Base-by-base conservation (phyloP, 1,140 invertebrate genomes). In the Aporrectodea caliginosa region DNA sequence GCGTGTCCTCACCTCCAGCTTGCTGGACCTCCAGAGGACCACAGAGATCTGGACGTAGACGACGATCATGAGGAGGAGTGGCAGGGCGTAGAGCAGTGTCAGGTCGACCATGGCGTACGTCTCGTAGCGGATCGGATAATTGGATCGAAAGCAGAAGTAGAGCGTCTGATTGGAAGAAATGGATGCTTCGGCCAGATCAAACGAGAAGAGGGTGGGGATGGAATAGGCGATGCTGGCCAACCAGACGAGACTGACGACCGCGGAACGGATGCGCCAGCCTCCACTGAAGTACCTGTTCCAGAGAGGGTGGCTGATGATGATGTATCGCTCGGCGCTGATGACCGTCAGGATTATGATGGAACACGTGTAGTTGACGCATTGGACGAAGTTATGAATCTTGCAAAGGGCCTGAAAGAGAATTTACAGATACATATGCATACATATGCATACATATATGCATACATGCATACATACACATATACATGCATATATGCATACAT, bases 21-120 rank as follows among this genome's bases (percentile, higher is more conserved):
- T n/a, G 43, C 43, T 58, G 6, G 43, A 58, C 6, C 43, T 6
- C 43, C 43, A 58, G 6, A 97, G 90, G 0, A 83, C 82, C 22
- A 82, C 78, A 0, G 85, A 83, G 73, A 96, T 96, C 35, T 93
- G 93, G 0, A 91, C 91, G 82, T 96, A 97, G 84, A 93, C 93
- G 84, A 92, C 94, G 70, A 94, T 91, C 79, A 97, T 95, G 33
- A 94, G 91, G 16, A 92, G 85, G 30, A 97, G 88, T 0, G 95
- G 95, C 2, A 94, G 89, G 32, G 91, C 91, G 88, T 96, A 97
- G 94, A 86, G 85, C 14, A 86, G 43, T 1, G 85, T 72, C 70
- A 87, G 84, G 80, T 86, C 86, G 29, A 81, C 75, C 0, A 83
- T 84, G 32, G 29, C 32, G 74, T 79, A 77, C 43, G 22, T 22